Conservation (phyloP, 2,113 vertebrate genomes). For the Amphilophus citrinellus region DNA sequence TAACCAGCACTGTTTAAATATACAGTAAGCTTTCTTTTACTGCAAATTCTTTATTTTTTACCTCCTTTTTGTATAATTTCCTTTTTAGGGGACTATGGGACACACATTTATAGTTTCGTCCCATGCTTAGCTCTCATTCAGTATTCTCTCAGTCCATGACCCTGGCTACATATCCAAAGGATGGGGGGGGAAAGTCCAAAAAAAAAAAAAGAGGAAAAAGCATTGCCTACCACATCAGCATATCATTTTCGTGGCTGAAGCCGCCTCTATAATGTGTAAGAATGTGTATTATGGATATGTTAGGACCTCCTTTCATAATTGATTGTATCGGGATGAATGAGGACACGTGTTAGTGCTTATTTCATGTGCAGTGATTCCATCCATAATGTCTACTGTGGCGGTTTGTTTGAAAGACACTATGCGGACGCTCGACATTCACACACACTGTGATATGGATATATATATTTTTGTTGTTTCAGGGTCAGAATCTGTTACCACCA, state of each 20-base stretch:
- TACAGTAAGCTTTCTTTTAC: constrained; percentile 60
- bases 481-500: constrained; percentile 50
- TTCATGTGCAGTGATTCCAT: constrained; percentile 63
- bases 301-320: constrained; percentile 51
- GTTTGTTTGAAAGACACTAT: constrained; percentile 54
- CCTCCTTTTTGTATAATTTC: constrained; percentile 28
- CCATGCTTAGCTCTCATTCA: constrained; percentile 32
- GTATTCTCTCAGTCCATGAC: constrained; percentile 55
- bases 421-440: constrained; percentile 64
- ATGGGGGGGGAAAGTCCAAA: constrained; percentile 15
- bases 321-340: constrained; percentile 65
- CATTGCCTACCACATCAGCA: constrained; percentile 56
- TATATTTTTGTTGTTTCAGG: constrained; percentile 63
- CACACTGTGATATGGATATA: constrained; percentile 72
- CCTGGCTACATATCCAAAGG: constrained; percentile 66
- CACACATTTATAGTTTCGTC: constrained; percentile 21
- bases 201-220: not conserved
- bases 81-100: constrained; percentile 28
- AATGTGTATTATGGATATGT: constrained; percentile 59
- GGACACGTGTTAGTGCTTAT: constrained; percentile 36
- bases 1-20: constrained; percentile 69
- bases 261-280: constrained; percentile 52
- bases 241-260: constrained; percentile 49
- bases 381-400: constrained; percentile 36
- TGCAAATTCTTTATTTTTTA: constrained; percentile 41